phyloP scores from a whole-genome alignment of 2,113 vertebrate species.

The Oreamnos americanus region DNA sequence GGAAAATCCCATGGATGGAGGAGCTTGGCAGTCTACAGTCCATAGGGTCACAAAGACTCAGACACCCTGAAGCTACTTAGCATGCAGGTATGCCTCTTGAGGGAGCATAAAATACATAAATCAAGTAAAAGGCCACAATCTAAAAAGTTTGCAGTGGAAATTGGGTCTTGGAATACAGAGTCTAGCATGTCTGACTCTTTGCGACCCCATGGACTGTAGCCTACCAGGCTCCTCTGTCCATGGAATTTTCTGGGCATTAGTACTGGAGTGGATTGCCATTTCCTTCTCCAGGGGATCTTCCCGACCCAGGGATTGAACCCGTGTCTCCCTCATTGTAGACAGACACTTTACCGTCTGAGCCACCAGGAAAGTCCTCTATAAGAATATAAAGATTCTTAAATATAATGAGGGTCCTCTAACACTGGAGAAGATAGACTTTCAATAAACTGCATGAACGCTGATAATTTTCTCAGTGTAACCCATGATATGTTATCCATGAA shows the following conservation, averaged over 20 bases:
- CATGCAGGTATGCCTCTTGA: not conserved
- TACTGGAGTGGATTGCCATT: no score
- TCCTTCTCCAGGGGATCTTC: no score
- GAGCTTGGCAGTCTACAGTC: not conserved
- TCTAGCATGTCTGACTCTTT: not conserved
- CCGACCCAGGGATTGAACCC: accelerated
- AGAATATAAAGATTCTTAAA: not conserved
- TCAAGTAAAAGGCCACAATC: not conserved
- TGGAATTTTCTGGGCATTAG: no score
- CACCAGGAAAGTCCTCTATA: not conserved
- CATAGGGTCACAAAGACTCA: not conserved
- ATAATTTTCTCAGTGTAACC: not conserved
- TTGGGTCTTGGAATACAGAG: not conserved
- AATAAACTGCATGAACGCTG: not conserved
- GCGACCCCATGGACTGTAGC: no score
- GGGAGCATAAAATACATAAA: not conserved
- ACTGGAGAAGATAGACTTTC: not conserved
- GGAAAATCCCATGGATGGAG: not conserved
- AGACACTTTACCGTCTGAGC: no score
- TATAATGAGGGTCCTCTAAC: not conserved
- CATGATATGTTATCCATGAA: not conserved
- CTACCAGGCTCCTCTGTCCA: no score
- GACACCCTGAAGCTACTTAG: not conserved
- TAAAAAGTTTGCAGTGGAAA: not conserved
- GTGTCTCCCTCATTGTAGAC: no score